These are phyloP conservation scores for Stercorarius parasiticus DNA, from an alignment of 2,113 vertebrate genomes.

Conservation along the genomic window DNA sequence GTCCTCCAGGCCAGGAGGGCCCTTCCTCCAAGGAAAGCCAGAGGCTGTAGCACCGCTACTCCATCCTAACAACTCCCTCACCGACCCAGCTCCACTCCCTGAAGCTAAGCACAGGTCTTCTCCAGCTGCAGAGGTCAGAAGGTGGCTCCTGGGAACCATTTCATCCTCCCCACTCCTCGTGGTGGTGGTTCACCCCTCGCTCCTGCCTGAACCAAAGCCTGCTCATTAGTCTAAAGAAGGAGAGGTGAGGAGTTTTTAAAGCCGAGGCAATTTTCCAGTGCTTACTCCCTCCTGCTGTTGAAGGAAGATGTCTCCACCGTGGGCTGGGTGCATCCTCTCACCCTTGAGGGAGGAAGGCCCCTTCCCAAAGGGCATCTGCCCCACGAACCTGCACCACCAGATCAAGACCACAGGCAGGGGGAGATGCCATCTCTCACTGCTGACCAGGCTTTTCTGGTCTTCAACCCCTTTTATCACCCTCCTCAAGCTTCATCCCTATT, in stretches of 20 bases:
- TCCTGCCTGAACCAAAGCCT: neutral
- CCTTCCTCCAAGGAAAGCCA: neutral
- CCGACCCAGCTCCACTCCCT: neutral
- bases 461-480: neutral
- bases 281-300: neutral
- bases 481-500: neutral
- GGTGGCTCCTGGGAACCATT: neutral
- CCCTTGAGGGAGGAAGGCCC: neutral
- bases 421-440: neutral
- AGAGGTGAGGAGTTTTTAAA: neutral
- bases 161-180: neutral
- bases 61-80: neutral
- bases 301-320: neutral
- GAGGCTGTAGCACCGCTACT: neutral
- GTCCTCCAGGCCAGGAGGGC: neutral
- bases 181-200: neutral
- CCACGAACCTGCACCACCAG: neutral
- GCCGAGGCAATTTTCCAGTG: neutral
- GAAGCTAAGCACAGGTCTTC: accelerated
- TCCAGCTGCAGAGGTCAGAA: neutral
- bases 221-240: neutral
- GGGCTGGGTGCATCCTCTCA: neutral
- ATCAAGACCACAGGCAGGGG: accelerated
- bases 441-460: neutral
- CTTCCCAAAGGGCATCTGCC: neutral